These are phyloP conservation scores for Drosophila grimshawi DNA, from an alignment of 1,140 invertebrate species.

Conservation along the genomic window DNA sequence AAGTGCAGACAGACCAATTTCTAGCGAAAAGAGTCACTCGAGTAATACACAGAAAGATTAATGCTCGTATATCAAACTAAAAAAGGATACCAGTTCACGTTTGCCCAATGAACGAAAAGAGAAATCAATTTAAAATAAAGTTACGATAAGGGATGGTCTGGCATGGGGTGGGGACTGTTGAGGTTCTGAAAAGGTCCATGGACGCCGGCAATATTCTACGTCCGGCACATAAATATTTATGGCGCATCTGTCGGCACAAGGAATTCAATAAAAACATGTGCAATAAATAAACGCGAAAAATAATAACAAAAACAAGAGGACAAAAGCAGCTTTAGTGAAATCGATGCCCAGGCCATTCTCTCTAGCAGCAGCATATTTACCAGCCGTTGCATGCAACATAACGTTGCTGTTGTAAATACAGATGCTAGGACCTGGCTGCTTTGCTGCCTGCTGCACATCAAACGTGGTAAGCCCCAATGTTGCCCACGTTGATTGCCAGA, in stretches of 20 bases:
- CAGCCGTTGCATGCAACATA: background rate
- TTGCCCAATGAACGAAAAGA: conserved; percentile 60
- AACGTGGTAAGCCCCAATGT: conserved; percentile 2
- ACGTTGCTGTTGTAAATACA: conserved; percentile 29
- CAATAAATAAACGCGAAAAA: conserved; percentile 72
- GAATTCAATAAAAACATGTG: conserved; percentile 82
- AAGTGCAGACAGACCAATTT: conserved; percentile 74
- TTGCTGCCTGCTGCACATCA: conserved; percentile 3
- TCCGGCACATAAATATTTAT: conserved; percentile 75
- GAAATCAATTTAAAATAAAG: conserved; percentile 77
- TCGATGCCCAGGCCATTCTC: conserved; percentile 27
- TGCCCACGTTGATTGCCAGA: conserved; percentile 12
- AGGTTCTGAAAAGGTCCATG: conserved; percentile 1
- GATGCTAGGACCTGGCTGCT: background rate
- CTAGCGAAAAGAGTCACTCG: conserved; percentile 51
- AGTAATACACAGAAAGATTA: conserved; percentile 55
- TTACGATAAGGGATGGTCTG: conserved; percentile 39
- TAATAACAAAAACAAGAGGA: background rate
- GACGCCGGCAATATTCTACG: conserved; percentile 67
- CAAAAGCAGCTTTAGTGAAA: conserved; percentile 1
- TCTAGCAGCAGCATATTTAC: conserved; percentile 1
- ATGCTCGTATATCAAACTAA: conserved; percentile 18
- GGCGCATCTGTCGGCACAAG: conserved; percentile 58
- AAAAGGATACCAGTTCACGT: conserved; percentile 20
- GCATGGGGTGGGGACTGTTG: background rate